Evolutionary conservation across 2,113 vertebrate genomes (phyloP).

Genomic region (Oreotrochilus melanogaster): DNA sequence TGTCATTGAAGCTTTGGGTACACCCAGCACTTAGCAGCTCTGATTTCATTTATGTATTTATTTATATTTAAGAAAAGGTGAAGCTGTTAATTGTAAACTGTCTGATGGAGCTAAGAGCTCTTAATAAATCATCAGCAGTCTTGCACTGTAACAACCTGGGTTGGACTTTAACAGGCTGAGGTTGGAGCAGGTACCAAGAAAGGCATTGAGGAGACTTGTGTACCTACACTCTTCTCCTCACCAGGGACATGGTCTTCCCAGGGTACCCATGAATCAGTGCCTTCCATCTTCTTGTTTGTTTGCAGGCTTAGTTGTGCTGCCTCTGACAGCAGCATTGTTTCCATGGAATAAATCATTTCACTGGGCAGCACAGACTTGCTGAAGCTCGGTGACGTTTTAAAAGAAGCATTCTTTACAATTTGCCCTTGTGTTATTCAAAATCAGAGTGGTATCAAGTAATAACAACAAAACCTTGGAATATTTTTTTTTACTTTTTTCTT

Average conservation of each 20-base stretch:
- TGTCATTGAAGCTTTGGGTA: constrained; percentile 57
- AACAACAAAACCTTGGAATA: background rate
- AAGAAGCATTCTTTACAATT: background rate
- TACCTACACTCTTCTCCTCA: accelerated
- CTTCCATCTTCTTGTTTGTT: background rate
- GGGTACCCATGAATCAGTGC: background rate
- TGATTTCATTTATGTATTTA: constrained; percentile 64
- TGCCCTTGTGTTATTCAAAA: background rate
- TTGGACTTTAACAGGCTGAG: background rate
- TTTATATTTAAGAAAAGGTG: constrained; percentile 68
- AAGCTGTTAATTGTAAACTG: constrained; percentile 69
- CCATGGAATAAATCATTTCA: background rate
- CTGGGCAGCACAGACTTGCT: background rate
- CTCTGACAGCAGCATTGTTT: background rate
- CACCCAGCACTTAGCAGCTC: constrained; percentile 49
- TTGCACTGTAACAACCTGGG: background rate
- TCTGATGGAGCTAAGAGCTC: constrained; percentile 60
- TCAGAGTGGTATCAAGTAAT: background rate
- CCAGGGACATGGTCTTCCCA: background rate
- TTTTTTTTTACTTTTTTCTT: background rate
- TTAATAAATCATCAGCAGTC: constrained; percentile 66
- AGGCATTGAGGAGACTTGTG: accelerated
- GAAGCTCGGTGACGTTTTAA: background rate
- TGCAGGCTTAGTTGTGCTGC: background rate
- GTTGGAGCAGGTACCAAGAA: background rate